Base-by-base conservation (phyloP, 2,113 vertebrate species). In the Chloropsis cyanopogon region DNA sequence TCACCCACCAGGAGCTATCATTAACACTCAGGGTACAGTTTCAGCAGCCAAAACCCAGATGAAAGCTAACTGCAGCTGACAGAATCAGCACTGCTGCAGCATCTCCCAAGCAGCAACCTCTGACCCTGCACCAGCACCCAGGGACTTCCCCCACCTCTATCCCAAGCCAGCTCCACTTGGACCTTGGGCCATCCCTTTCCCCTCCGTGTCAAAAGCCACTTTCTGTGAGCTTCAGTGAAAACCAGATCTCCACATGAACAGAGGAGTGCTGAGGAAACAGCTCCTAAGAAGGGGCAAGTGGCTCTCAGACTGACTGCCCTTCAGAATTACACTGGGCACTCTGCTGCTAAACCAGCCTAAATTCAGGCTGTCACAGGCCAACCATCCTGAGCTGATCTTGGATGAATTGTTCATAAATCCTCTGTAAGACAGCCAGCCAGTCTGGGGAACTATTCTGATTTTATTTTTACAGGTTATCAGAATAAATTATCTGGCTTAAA, bases 1-100 rank as follows among this genome's bases (percentile, higher is more conserved):
- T 82, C 88, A 81, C 90, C 79, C 90, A 80, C 76, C 83, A 95
- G 68, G 2, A 90, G 46, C 71, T 76, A 65, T 46, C 78, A 78
- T n/a, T 73, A 94, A 90, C 23, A 1, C 56, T 16, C 80, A 63
- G 54, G 47, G 79, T 54, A 39, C 17, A 41, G 80, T 75, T 92
- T 86, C 82, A 57, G 64, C 68, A 75, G 68, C 66, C 60, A 93
- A 94, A 93, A 61, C 35, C 64, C 50, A 94, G 68, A 66, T 12
- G 69, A 86, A 94, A 88, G 16, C 60, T n/a, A 93, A 73, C 63
- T 73, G 82, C 75, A 88, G 50, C 70, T 49, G n/a, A 56, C 49
- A 69, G 41, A 13, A 79, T 33, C n/a, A 44, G 46, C 53, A 69
- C n/a, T 5, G 53, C 79, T 86, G 57, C 52, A 89, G 82, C 75